phyloP scores from a whole-genome alignment of 1,140 invertebrate genomes.

The Halyomorpha halys region DNA sequence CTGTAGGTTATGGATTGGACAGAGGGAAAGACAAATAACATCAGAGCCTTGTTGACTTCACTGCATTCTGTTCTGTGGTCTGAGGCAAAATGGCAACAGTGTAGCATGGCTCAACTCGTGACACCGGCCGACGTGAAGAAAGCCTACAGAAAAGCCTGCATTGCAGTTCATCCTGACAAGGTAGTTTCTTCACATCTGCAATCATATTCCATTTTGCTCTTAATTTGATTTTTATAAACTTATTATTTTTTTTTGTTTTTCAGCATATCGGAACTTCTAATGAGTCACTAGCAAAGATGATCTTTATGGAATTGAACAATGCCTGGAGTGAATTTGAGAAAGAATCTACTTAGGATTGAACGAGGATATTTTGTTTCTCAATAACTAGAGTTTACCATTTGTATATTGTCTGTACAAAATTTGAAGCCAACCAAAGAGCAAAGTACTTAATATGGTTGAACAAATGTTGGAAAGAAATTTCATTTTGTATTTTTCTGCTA shows the following conservation, averaged over 20 bases:
- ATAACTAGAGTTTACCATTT: too few species aligned
- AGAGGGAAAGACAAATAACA: constrained; percentile 93
- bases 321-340: constrained; percentile 97
- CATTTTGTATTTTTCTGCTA: too few species aligned
- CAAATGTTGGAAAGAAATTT: too few species aligned
- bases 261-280: constrained; percentile 81
- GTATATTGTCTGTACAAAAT: too few species aligned
- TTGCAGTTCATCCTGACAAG: constrained; percentile 98
- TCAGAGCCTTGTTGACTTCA: constrained; percentile 86
- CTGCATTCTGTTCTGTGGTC: constrained; percentile 91
- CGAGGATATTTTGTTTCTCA: too few species aligned
- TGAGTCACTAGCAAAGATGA: constrained; percentile 86
- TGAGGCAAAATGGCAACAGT: constrained; percentile 81
- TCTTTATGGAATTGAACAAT: constrained; percentile 98
- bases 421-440: too few species aligned
- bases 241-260: constrained; percentile 36
- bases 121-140: constrained; percentile 88
- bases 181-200: too few species aligned
- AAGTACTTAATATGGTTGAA: too few species aligned
- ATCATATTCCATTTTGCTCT: too few species aligned
- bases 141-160: constrained; percentile 85
- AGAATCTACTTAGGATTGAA: constrained; percentile 37
- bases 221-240: constrained; percentile 21
- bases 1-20: constrained; percentile 71
- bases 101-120: constrained; percentile 90